Base-by-base conservation (phyloP, 2,797 vertebrate species). In the Taeniopygia guttata region DNA sequence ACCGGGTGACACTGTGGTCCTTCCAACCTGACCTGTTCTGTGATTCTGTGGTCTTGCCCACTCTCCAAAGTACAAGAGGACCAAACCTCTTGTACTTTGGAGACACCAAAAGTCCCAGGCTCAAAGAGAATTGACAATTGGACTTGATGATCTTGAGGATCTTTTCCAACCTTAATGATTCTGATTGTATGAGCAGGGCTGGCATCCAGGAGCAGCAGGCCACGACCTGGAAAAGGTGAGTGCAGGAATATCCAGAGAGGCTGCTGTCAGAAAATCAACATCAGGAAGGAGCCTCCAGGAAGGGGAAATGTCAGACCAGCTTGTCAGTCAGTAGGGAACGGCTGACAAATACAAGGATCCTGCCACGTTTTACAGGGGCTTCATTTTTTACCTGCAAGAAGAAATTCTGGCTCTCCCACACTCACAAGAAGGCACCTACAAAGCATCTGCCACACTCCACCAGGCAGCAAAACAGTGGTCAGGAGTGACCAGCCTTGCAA, bases 391-490 rank as follows among this genome's bases (percentile, higher is more conserved):
- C 23, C 29, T 14, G 0, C 38, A 52, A 79, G 69, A 26, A 87
- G 62, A 69, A 91, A 92, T 69, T 88, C 86, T 87, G 89, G 19
- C 42, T 89, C 20, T 88, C 30, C 22, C 45, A 76, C 51, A 42
- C 68, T 91, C 62, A 73, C 0, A 0, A 48, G 1, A 1, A 89
- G 36, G 42, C 0, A 1, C 16, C 6, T 78, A 48, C 49, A 77
- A 68, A 83, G 46, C 55, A 73, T 34, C 46, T 19, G 68, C 38
- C 22, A 14, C 1, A 2, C 40, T 68, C 23, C 52, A n/a, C 15
- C 9, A 52, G 46, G 36, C 6, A 84, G 70, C 52, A 80, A n/a
- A 48, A 3, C 38, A 59, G 49, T 1, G 2, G 7, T 11, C 55
- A 68, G 46, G 23, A 69, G 55, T 6, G 1, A 62, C 51, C 26